A percentile compares a stretch with the other conserved stretches of the same genome.
These are phyloP conservation scores for Phalloptychus januarius DNA, from an alignment of 2,797 vertebrate species.

Conservation along the genomic window DNA sequence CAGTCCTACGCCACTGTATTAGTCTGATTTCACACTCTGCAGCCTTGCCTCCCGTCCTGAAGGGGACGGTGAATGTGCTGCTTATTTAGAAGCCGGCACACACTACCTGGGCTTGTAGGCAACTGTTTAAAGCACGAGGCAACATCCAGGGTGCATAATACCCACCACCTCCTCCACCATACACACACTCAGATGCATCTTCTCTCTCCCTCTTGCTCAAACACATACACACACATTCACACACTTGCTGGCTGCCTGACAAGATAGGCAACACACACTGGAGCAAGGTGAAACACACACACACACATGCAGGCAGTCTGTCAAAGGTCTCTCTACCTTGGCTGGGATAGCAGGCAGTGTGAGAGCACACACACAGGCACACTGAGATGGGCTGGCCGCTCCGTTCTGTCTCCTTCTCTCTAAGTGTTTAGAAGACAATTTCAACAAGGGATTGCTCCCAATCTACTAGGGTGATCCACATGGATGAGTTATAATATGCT, in stretches of 20 bases:
- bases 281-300: constrained; percentile 35
- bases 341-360: constrained; percentile 76
- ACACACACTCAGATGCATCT: constrained; percentile 47
- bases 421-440: constrained; percentile 85
- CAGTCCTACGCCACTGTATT: constrained; percentile 81
- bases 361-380: constrained; percentile 72
- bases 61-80: constrained; percentile 84
- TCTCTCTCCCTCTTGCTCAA: constrained; percentile 51
- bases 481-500: constrained; percentile 86
- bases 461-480: constrained; percentile 83
- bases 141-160: constrained; percentile 87
- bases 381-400: constrained; percentile 76
- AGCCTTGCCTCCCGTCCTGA: constrained; percentile 84
- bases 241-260: constrained; percentile 64
- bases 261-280: constrained; percentile 64
- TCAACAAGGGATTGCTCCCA: constrained; percentile 83
- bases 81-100: constrained; percentile 84
- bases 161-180: constrained; percentile 57
- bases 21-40: constrained; percentile 86
- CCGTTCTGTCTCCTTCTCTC: constrained; percentile 77
- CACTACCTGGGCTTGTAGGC: constrained; percentile 84
- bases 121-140: constrained; percentile 85
- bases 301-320: constrained; percentile 67
- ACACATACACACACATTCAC: constrained; percentile 66
- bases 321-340: constrained; percentile 81